These are phyloP conservation scores for Ianthella basta DNA, from an alignment of 37 sponge, comb jelly and placozoan species.

Conservation along the genomic window DNA sequence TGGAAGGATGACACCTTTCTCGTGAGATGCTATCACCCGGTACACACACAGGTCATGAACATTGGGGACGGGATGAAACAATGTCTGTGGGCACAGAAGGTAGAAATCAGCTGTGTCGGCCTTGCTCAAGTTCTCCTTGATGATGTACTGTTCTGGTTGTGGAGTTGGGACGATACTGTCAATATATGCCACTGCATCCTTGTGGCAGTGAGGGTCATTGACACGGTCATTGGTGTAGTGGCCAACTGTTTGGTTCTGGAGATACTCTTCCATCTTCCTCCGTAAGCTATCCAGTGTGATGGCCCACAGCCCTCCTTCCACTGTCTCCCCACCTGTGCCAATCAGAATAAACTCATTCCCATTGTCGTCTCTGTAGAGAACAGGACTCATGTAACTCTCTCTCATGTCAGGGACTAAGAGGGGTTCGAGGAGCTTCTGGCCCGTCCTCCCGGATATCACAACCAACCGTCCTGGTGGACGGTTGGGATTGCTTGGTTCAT, in stretches of 20 bases:
- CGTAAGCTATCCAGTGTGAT: constrained; percentile 55
- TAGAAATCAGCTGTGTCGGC: not conserved
- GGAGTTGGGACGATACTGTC: too few species aligned
- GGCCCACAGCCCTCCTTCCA: constrained; percentile 80
- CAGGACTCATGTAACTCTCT: constrained; percentile 83
- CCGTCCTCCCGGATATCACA: constrained; percentile 77
- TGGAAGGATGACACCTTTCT: constrained; percentile 73
- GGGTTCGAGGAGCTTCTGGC: constrained; percentile 54
- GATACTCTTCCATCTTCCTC: constrained; percentile 17
- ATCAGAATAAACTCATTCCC: constrained; percentile 34
- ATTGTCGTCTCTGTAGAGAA: constrained; percentile 21
- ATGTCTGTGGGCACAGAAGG: constrained; percentile 1
- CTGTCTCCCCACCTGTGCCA: constrained; percentile 88
- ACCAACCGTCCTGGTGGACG: constrained; percentile 55
- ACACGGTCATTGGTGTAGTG: not conserved
- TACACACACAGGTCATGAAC: constrained; percentile 59
- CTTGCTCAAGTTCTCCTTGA: not conserved
- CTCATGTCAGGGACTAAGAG: constrained; percentile 69
- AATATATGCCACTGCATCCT: not conserved
- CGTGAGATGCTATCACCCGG: constrained; percentile 27
- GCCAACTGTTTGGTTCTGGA: not conserved
- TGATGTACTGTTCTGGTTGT: not conserved
- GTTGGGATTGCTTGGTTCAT: constrained; percentile 24
- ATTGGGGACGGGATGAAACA: constrained; percentile 45
- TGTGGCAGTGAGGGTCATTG: constrained; percentile 2